phyloP scores from a whole-genome alignment of 2,888 invertebrate genomes.

The Caenorhabditis wallacei region DNA sequence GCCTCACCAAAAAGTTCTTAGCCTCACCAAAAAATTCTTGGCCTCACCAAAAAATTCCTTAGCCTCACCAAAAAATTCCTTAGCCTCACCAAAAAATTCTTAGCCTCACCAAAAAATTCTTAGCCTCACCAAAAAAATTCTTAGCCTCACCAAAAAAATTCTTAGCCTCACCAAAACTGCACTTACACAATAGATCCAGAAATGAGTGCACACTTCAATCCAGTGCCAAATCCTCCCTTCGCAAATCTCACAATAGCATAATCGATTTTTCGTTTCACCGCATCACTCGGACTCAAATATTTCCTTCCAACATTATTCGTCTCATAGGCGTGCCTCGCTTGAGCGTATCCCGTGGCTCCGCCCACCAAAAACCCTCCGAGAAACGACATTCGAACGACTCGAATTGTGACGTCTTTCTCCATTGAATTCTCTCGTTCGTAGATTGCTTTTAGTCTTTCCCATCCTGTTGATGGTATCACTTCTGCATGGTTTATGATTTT shows the following conservation, averaged over 20 bases:
- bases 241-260: constrained; percentile 75
- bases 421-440: constrained; percentile 66
- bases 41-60: too few species aligned
- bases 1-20: too few species aligned
- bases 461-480: constrained; percentile 62
- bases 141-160: not conserved
- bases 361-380: constrained; percentile 74
- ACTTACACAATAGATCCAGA: constrained; percentile 76
- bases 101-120: too few species aligned
- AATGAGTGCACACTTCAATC: constrained; percentile 71
- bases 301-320: constrained; percentile 70
- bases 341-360: constrained; percentile 71
- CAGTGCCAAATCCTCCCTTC: constrained; percentile 71
- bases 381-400: constrained; percentile 73
- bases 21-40: too few species aligned
- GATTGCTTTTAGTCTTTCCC: constrained; percentile 69
- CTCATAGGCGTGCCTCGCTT: constrained; percentile 72
- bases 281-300: constrained; percentile 74
- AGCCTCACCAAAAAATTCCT: too few species aligned
- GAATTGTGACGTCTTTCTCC: constrained; percentile 69
- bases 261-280: constrained; percentile 73
- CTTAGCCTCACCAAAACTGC: not conserved
- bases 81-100: too few species aligned
- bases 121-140: too few species aligned
- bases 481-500: constrained; percentile 4